Evolutionary conservation across 2,113 vertebrate genomes (phyloP).

Genomic region (Lynx canadensis): DNA sequence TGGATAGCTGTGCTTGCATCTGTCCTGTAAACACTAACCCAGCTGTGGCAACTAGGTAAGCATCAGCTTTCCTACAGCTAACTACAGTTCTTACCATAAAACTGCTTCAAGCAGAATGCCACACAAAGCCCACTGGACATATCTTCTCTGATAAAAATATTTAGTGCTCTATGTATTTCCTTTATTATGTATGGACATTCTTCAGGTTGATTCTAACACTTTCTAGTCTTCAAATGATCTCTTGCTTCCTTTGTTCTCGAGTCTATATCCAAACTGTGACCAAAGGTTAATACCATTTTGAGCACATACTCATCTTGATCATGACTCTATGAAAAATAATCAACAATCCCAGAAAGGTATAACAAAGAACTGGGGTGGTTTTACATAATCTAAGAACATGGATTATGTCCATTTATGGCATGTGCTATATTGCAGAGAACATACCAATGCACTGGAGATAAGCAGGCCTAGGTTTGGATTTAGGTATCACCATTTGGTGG

Average conservation of each 20-base stretch:
- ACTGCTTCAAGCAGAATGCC: background rate
- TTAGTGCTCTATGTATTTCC: background rate
- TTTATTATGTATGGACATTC: background rate
- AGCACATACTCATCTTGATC: background rate
- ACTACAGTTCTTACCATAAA: background rate
- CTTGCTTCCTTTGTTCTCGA: background rate
- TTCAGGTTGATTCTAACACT: background rate
- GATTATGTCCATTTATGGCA: background rate
- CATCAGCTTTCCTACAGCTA: background rate
- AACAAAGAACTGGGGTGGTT: background rate
- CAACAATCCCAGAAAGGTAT: background rate
- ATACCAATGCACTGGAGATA: background rate
- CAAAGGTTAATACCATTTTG: background rate
- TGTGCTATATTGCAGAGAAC: background rate
- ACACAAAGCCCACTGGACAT: background rate
- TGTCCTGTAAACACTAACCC: background rate
- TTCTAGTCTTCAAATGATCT: background rate
- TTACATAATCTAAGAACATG: background rate
- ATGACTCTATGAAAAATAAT: constrained; percentile 4
- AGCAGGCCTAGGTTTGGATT: background rate
- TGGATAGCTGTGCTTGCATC: background rate
- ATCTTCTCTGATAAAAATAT: background rate
- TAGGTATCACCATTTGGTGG: background rate
- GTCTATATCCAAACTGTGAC: background rate
- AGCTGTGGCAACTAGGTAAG: background rate